Evolutionary conservation across 2,113 vertebrate species (phyloP).

Genomic region (Halichoeres trimaculatus): DNA sequence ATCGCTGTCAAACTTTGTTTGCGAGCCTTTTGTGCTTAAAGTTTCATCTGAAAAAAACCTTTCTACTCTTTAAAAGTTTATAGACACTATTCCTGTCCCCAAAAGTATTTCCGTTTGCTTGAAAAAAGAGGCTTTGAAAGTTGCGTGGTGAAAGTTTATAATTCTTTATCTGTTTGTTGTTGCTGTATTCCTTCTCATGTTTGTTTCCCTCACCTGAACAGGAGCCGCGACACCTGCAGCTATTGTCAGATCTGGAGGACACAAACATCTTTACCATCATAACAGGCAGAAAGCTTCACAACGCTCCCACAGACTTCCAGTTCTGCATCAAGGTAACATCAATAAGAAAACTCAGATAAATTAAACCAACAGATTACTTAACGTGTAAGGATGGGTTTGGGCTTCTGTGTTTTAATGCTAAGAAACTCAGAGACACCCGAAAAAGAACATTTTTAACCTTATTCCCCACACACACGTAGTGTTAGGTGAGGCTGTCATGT

Average conservation of each 20-base stretch:
- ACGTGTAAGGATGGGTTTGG: neutral
- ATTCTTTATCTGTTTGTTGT: neutral
- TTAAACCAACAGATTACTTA: neutral
- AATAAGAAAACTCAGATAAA: constrained; percentile 21
- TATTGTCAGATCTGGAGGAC: constrained; percentile 92
- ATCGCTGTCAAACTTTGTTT: neutral
- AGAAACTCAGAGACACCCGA: neutral
- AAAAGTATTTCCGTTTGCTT: no score
- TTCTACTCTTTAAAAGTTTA: no score
- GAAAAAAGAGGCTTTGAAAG: no score
- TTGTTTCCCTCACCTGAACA: constrained; percentile 49
- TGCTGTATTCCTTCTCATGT: neutral
- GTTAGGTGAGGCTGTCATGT: neutral
- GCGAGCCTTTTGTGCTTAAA: neutral
- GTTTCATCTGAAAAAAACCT: neutral
- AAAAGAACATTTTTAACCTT: neutral
- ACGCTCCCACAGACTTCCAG: constrained; percentile 90
- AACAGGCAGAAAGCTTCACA: constrained; percentile 88
- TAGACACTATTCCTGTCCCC: no score
- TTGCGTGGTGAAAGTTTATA: no score
- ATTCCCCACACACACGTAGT: no score
- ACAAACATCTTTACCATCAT: constrained; percentile 89
- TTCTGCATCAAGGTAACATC: constrained; percentile 93
- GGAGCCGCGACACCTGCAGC: constrained; percentile 94
- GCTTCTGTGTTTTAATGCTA: neutral